phyloP scores from a whole-genome alignment of 2,888 invertebrate species.

The Xanthorhoe designata region DNA sequence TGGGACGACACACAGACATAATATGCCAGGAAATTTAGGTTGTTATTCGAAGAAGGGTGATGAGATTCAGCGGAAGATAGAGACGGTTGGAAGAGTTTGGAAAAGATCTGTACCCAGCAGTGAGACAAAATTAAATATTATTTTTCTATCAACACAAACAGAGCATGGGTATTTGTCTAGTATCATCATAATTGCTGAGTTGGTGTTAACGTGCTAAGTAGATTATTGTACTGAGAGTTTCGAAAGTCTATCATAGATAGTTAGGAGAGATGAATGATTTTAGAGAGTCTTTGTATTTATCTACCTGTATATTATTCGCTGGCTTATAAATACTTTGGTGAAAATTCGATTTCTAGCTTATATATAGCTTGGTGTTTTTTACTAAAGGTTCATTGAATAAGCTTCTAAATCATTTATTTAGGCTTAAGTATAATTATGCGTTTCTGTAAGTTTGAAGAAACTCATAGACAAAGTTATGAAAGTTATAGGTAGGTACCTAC shows the following conservation, averaged over 20 bases:
- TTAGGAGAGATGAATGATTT: background rate
- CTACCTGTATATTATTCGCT: background rate
- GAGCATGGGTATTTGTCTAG: background rate
- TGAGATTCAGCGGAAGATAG: no score
- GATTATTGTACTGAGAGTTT: background rate
- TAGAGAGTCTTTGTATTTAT: background rate
- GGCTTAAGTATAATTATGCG: no score
- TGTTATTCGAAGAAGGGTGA: no score
- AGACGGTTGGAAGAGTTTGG: no score
- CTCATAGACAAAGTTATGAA: no score
- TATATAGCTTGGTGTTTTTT: background rate
- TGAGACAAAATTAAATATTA: no score
- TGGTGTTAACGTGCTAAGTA: background rate
- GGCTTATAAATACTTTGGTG: background rate
- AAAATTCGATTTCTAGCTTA: background rate
- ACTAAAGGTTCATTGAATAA: background rate
- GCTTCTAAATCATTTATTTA: background rate
- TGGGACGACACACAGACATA: no score
- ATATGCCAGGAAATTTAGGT: no score
- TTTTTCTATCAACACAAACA: no score
- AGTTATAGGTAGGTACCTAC: no score
- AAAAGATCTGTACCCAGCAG: no score
- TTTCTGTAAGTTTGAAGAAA: no score
- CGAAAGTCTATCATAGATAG: background rate
- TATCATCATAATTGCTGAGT: background rate